These are phyloP conservation scores for Dendrocincla fuliginosa DNA, from an alignment of 2,797 vertebrate species.

Conservation along the genomic window DNA sequence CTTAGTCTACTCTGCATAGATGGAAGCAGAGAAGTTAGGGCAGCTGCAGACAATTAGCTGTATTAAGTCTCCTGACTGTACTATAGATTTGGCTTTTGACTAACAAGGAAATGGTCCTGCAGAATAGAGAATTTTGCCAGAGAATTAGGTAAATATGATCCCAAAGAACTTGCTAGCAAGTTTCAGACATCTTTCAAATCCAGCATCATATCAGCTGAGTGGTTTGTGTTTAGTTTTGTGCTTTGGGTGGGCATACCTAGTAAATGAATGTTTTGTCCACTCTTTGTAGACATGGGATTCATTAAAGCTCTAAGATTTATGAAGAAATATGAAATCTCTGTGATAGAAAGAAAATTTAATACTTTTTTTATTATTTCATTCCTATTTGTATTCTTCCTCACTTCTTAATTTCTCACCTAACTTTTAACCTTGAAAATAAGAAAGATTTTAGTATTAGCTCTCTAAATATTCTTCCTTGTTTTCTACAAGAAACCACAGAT, in stretches of 20 bases:
- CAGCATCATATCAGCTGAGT: background rate
- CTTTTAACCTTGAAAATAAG: background rate
- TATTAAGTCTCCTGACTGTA: background rate
- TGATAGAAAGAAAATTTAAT: background rate
- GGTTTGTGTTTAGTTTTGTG: background rate
- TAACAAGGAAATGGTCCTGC: background rate
- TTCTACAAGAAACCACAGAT: background rate
- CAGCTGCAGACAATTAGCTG: background rate
- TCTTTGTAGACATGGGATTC: background rate
- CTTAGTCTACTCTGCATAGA: background rate
- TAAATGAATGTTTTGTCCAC: background rate
- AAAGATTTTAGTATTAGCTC: background rate
- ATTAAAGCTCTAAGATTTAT: background rate
- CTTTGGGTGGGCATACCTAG: background rate
- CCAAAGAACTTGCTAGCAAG: background rate
- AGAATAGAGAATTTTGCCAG: background rate
- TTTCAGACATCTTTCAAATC: background rate
- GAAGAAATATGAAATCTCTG: background rate
- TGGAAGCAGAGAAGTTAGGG: background rate
- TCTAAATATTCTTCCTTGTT: background rate
- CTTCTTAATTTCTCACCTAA: background rate
- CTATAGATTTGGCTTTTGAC: background rate
- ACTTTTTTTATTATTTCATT: background rate
- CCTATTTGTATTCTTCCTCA: rapidly evolving
- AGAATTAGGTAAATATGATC: background rate